Evolutionary conservation across 2,113 vertebrate species (phyloP).

Genomic region (Colistium nudipinnis): DNA sequence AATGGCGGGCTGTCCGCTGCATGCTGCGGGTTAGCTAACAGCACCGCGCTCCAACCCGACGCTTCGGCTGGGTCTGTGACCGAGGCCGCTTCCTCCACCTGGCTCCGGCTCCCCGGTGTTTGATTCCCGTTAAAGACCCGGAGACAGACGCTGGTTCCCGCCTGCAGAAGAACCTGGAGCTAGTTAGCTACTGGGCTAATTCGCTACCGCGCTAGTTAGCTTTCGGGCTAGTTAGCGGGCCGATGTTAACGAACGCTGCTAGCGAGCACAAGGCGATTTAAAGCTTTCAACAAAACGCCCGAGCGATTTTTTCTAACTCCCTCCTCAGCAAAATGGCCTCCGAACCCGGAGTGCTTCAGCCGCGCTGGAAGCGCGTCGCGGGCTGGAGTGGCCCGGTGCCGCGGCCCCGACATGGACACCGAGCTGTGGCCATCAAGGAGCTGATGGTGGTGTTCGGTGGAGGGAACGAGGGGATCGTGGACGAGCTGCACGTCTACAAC

Average conservation of each 20-base stretch:
- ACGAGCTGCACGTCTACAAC: constrained; percentile 90
- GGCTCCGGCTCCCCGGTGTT: background rate
- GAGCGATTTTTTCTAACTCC: too few species aligned
- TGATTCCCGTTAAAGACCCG: background rate
- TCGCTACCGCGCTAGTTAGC: constrained; percentile 38
- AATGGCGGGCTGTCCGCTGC: constrained; percentile 69
- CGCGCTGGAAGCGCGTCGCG: constrained; percentile 88
- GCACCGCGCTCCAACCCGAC: background rate
- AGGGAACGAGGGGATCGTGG: constrained; percentile 90
- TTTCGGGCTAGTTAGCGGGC: constrained; percentile 31
- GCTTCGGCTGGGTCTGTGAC: background rate
- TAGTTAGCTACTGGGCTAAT: constrained; percentile 29
- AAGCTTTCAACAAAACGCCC: background rate
- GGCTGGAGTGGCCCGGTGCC: constrained; percentile 90
- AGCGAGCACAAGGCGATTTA: background rate
- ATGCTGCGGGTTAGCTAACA: constrained; percentile 16
- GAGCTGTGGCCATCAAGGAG: constrained; percentile 89
- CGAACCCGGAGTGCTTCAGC: constrained; percentile 75
- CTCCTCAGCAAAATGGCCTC: constrained; percentile 44
- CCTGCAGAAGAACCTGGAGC: background rate
- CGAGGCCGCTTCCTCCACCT: background rate
- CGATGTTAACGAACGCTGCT: constrained; percentile 16
- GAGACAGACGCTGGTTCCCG: background rate
- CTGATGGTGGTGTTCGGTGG: constrained; percentile 91
- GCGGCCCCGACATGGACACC: constrained; percentile 88